phyloP scores from a whole-genome alignment of 2,888 invertebrate genomes.

The Yponomeuta plumbellus region DNA sequence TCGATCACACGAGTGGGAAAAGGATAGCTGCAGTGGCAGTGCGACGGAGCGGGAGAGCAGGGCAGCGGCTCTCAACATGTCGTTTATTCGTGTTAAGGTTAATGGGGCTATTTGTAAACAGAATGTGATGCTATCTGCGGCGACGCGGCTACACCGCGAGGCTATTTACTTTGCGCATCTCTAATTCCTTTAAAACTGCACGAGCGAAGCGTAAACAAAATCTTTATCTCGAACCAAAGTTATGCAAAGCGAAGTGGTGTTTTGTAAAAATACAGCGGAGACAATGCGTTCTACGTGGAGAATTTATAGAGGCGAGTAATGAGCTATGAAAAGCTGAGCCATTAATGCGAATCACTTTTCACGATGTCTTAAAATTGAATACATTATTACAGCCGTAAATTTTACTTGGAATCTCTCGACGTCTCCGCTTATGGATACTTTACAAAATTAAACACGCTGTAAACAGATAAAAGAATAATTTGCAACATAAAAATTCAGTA shows the following conservation, averaged over 20 bases:
- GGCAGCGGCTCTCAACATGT: constrained; percentile 27
- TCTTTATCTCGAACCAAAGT: not conserved
- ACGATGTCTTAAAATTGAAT: not conserved
- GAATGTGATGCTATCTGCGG: constrained; percentile 55
- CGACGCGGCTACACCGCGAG: constrained; percentile 24
- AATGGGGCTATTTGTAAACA: constrained; percentile 67
- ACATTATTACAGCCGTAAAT: not conserved
- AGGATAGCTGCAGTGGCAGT: constrained; percentile 1
- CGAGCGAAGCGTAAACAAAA: not conserved
- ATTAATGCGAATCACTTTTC: not conserved
- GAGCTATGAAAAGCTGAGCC: not conserved
- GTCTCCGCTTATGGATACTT: not conserved
- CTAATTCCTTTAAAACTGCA: constrained; percentile 9
- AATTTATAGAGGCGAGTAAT: not conserved
- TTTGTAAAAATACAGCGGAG: not conserved
- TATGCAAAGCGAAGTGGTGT: not conserved
- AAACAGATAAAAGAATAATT: constrained; percentile 11
- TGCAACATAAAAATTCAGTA: constrained; percentile 3
- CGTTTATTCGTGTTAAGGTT: constrained; percentile 62
- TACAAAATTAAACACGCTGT: not conserved
- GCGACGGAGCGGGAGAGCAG: constrained; percentile 11
- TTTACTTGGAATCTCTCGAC: not conserved
- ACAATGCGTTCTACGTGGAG: not conserved
- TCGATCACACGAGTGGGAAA: constrained; percentile 17
- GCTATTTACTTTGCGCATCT: constrained; percentile 9